Percentiles rank a stretch among this genome's conserved stretches.
These are phyloP conservation scores for Agrotis exclamationis DNA, from an alignment of 2,888 invertebrate genomes.

Conservation along the genomic window DNA sequence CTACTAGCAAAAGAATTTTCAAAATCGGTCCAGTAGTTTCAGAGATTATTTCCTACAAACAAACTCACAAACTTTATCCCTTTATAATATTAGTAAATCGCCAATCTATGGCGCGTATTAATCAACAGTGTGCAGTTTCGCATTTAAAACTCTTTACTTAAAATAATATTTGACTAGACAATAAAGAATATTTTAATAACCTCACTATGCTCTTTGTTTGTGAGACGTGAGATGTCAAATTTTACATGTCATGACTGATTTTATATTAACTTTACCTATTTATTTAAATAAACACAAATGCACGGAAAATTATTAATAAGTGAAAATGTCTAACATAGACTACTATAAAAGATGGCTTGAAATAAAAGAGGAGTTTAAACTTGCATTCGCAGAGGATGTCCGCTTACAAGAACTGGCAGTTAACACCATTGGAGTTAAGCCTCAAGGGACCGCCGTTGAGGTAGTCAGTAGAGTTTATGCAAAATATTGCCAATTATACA, in stretches of 20 bases:
- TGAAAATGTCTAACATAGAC: conserved; percentile 80
- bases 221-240: neutral
- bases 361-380: conserved; percentile 77
- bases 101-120: too few relatives aligned
- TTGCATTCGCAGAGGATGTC: conserved; percentile 77
- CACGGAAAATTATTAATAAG: conserved; percentile 24
- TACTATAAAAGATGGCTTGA: conserved; percentile 83
- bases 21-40: too few relatives aligned
- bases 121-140: neutral
- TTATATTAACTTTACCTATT: neutral
- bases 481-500: conserved; percentile 89
- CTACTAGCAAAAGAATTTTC: too few relatives aligned
- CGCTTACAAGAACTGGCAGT: conserved; percentile 80
- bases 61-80: too few relatives aligned
- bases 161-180: neutral
- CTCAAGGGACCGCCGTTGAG: conserved; percentile 87
- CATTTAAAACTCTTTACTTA: conserved; percentile 9
- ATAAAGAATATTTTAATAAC: neutral
- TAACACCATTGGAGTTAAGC: conserved; percentile 79
- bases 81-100: too few relatives aligned
- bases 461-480: conserved; percentile 88
- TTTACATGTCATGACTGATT: neutral
- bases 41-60: too few relatives aligned
- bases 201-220: neutral
- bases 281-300: neutral